phyloP scores from a whole-genome alignment of 2,888 invertebrate genomes.

The Nymphalis polychloros region DNA sequence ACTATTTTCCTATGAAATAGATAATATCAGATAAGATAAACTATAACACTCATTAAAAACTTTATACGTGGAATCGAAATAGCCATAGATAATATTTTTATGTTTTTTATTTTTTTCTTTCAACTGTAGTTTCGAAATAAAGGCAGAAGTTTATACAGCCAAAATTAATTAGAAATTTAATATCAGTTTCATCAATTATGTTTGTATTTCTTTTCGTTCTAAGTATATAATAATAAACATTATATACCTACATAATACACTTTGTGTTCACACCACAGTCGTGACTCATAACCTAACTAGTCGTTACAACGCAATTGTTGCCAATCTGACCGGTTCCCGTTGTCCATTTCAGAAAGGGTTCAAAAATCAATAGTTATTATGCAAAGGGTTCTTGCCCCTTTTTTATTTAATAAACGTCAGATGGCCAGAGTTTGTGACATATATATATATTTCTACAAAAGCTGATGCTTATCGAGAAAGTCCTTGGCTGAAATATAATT shows the following conservation, averaged over 20 bases:
- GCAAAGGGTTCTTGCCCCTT: constrained; percentile 36
- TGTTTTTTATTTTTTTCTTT: too few species aligned
- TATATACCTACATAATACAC: neutral
- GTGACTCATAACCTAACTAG: constrained; percentile 36
- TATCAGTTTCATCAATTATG: too few species aligned
- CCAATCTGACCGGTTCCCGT: constrained; percentile 34
- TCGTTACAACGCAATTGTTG: constrained; percentile 29
- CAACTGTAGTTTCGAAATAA: too few species aligned
- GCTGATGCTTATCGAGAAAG: neutral
- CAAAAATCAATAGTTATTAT: constrained; percentile 44
- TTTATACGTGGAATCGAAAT: neutral
- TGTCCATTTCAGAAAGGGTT: constrained; percentile 42
- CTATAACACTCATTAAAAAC: neutral
- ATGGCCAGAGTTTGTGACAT: constrained; percentile 1
- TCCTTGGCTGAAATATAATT: neutral
- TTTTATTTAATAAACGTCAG: constrained; percentile 25
- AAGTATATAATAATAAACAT: too few species aligned
- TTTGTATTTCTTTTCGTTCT: too few species aligned
- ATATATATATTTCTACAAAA: neutral
- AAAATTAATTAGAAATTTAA: too few species aligned
- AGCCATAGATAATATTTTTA: too few species aligned
- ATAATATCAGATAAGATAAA: neutral
- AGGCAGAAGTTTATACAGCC: too few species aligned
- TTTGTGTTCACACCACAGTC: neutral
- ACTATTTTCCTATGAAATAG: neutral